Base-by-base conservation (phyloP, 2,113 vertebrate species). In the Castor canadensis region DNA sequence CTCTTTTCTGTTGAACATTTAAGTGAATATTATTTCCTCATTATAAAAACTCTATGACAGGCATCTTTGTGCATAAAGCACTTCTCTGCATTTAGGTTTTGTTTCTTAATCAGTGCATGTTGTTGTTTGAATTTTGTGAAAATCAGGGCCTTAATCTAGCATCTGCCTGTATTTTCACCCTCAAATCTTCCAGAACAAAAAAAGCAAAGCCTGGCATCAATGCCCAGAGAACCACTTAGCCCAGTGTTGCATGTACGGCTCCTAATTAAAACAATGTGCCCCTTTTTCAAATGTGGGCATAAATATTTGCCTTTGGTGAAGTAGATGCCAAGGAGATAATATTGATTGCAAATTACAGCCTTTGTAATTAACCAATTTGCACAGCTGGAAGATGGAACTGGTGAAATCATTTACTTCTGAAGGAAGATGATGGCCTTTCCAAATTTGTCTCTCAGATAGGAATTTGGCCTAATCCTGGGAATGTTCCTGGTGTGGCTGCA, bases 341-440 rank as follows among this genome's bases (percentile, higher is more conserved):
- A 96, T 94, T 97, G 96, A 97, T 97, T 97, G 85, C 82, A 95
- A 97, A 97, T 96, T 92, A 95, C 30, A 97, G 88, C 72, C 84
- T 88, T 97, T 96, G 77, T 96, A 97, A 96, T 97, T 96, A 97
- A 96, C 93, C 97, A 96, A 94, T 97, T 97, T 97, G 52, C 58
- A 64, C 96, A 96, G 97, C 97, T 97, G 94, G 94, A 97, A 94
- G 85, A 91, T 66, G 35, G 73, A 95, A 58, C 88, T 93, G 38
- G 79, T 95, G 75, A 96, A 97, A 96, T 95, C 49, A 76, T 96
- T 97, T 84, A 77, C 94, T 97, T 97, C 79, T 94, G 79, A 96
- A 96, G 62, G 82, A 93, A 16, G 45, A 87, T 91, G 69, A 71
- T 96, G 83, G 58, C 58, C 93, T 97, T 96, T 95, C 94, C 79